A percentile compares a stretch with the other conserved stretches of the same genome.
phyloP scores from a whole-genome alignment of 2,113 vertebrate species.

The Cricetomys ansorgei region DNA sequence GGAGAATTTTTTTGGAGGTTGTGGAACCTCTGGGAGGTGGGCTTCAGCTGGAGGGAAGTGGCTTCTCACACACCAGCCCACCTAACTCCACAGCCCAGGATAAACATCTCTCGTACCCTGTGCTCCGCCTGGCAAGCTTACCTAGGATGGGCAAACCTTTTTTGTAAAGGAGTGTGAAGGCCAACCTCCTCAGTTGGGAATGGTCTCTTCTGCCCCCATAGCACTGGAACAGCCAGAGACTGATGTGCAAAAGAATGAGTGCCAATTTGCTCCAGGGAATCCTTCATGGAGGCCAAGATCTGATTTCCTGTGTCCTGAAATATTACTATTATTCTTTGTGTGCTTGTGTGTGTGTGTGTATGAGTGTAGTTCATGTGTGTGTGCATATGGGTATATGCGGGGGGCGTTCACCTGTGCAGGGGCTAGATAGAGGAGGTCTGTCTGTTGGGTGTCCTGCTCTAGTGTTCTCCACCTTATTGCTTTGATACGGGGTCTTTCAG shows the following conservation, averaged over 20 bases:
- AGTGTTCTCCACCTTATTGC: neutral
- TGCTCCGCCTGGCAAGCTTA: neutral
- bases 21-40: neutral
- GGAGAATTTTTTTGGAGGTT: neutral
- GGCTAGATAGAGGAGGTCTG: neutral
- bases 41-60: neutral
- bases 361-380: neutral
- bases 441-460: neutral
- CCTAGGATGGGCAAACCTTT: neutral
- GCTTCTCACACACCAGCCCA: neutral
- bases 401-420: neutral
- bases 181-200: neutral
- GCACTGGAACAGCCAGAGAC: neutral
- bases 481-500: neutral
- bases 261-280: neutral
- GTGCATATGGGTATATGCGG: neutral
- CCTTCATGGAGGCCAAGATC: neutral
- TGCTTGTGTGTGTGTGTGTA: neutral
- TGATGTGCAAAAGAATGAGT: neutral
- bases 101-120: neutral
- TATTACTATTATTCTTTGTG: neutral
- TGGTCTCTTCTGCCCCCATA: neutral
- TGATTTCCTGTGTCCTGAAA: constrained; percentile 26
- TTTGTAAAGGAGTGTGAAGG: neutral
- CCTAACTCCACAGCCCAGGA: neutral